A percentile compares a stretch with the other conserved stretches of the same genome.
phyloP scores from a whole-genome alignment of 2,888 invertebrate species.

The Acronicta aceris region DNA sequence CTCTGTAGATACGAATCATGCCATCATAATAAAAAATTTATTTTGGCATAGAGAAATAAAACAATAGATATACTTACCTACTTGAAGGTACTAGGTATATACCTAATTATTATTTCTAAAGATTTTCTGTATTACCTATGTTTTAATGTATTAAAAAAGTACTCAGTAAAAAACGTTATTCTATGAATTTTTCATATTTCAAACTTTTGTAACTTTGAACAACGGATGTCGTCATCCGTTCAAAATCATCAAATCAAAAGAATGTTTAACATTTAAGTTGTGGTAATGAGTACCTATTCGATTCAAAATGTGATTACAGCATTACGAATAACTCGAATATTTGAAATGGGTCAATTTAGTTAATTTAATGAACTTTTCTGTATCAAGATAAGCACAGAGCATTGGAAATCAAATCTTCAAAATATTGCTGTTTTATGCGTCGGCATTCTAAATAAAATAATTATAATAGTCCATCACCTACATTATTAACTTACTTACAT shows the following conservation, averaged over 20 bases:
- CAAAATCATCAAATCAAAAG: neutral
- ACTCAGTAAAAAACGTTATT: too few species aligned
- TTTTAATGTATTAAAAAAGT: too few species aligned
- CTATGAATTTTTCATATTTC: too few species aligned
- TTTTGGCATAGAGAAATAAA: too few species aligned
- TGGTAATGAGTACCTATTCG: conserved; percentile 10
- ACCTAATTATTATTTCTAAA: too few species aligned
- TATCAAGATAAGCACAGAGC: conserved; percentile 14
- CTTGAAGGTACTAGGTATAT: too few species aligned
- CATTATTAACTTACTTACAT: conserved; percentile 45
- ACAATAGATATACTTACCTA: too few species aligned
- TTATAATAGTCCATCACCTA: conserved; percentile 38
- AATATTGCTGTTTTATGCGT: conserved; percentile 14
- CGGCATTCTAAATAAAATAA: conserved; percentile 39
- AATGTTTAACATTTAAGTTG: neutral
- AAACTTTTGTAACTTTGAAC: neutral
- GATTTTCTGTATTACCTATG: too few species aligned
- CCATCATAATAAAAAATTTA: too few species aligned
- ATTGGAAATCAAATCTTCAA: conserved; percentile 18
- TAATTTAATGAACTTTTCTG: neutral
- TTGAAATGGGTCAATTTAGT: neutral
- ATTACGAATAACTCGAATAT: conserved; percentile 8
- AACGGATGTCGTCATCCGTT: too few species aligned
- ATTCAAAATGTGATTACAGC: conserved; percentile 22
- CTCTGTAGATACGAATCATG: too few species aligned